These are phyloP conservation scores for Dermochelys coriacea DNA, from an alignment of 2,797 vertebrate species.

Conservation along the genomic window DNA sequence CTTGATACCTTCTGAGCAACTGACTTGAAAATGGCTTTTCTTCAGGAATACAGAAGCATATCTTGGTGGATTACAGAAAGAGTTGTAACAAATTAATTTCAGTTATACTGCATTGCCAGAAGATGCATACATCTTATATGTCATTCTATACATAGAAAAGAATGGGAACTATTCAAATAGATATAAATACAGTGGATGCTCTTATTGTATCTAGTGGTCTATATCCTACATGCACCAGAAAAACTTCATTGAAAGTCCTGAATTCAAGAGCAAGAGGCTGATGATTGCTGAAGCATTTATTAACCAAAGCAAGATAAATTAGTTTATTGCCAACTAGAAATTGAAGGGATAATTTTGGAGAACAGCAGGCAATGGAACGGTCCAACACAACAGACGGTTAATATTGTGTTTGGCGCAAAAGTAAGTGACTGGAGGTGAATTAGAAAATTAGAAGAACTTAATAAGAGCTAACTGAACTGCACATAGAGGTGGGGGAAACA, in stretches of 20 bases:
- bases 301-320: constrained; percentile 22
- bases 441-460: constrained; percentile 62
- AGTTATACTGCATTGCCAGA: constrained; percentile 43
- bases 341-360: constrained; percentile 20
- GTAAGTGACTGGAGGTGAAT: constrained; percentile 62
- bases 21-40: constrained; percentile 72
- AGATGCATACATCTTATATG: constrained; percentile 21
- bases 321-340: constrained; percentile 40
- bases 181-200: not conserved
- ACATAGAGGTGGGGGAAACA: not conserved
- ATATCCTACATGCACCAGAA: not conserved
- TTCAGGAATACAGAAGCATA: constrained; percentile 57
- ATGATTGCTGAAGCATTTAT: constrained; percentile 18
- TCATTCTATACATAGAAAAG: constrained; percentile 19
- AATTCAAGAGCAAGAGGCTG: constrained; percentile 2
- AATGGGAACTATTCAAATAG: not conserved
- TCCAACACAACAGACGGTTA: constrained; percentile 27
- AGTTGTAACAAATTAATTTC: constrained; percentile 52
- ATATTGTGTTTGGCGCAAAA: constrained; percentile 57
- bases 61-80: constrained; percentile 57
- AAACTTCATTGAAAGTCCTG: constrained; percentile 5
- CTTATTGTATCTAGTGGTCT: not conserved
- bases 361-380: constrained; percentile 11
- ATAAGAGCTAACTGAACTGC: constrained; percentile 36
- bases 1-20: constrained; percentile 72